Base-by-base conservation (phyloP, 2,113 vertebrate species). In the Pteropus alecto region DNA sequence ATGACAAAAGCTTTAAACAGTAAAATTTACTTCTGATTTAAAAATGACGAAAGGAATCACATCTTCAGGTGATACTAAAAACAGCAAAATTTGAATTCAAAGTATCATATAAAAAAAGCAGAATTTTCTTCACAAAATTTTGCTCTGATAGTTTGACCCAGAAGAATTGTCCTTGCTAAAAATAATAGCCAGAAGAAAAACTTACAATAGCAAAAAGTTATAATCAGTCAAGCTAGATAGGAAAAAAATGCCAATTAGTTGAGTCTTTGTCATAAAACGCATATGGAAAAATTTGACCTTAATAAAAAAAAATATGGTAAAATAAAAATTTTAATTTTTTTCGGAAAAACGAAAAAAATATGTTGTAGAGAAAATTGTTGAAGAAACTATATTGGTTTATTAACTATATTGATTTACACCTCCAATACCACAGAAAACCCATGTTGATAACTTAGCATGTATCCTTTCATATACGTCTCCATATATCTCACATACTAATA, bases 321-420 rank as follows among this genome's bases (percentile, higher is more conserved):
- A 77, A 86, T 65, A 92, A 86, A 93, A 73, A 26, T 82, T 91
- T 78, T 77, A 77, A 92, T n/a, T 86, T 38, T 38, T 38, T 38
- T 38, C 38, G 15, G 68, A 15, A 87, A 95, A 94, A 85, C 51
- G 63, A 54, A 60, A 28, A 24, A 77, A 85, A 81, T 51, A 26
- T 79, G 35, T 41, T 33, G 0, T 30, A 79, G n/a, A 70, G 51
- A 58, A 97, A 89, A 89, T 21, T 65, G 14, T 65, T 84, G 12
- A 92, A 78, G 46, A 87, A 84, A 54, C 74, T 61, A 22, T 48
- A 67, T 67, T 71, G 11, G 30, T 46, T 51, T 81, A 76, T 38
- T 38, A 84, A 54, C 74, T 61, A 22, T 48, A 67, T 67, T 71
- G 11, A 26, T 46, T 51, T 81, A 76, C 38, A 38, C 38, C 38